Evolutionary conservation across 2,113 vertebrate genomes (phyloP), one percentile per base, ranked within the genome.

Genomic region (Cynocephalus volans): DNA sequence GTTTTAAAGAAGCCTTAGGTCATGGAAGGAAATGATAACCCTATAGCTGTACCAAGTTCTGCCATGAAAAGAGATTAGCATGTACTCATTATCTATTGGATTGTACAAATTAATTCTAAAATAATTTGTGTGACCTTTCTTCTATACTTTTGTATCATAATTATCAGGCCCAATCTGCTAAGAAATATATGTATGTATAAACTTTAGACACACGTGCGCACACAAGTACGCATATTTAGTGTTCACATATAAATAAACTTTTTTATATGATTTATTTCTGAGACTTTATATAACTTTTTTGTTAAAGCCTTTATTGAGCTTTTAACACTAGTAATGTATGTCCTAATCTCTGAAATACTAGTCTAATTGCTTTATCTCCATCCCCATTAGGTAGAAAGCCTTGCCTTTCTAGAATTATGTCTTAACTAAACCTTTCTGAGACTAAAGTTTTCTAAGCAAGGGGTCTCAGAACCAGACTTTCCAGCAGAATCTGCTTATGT

Each of bases 401-500:
- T 96, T 83, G 18, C 19, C 62, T 96, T 67, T 88, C 6, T 33
- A 87, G 69, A 85, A 92, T 84, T 75, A 76, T 28, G 14, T 26
- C 33, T 87, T 95, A 56, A 86, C 69, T 96, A 64, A 92, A 94
- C 41, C 77, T 86, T 97, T 76, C 73, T 96, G 48, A 72, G 26
- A 72, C 50, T 95, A 36, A 96, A 93, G 11, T 72, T 75, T 97
- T 92, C 83, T 97, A 36, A 88, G 54, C 50, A 48, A 87, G 56
- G 48, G 75, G 12, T 90, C 31, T 96, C 67, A 88, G 60, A 88
- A 41, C 1, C 58, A 97, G 21, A 28, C 86, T 95, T 95, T 96
- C 93, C 88, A 79, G 85, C 73, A 24, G 21, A 65, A 92, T 52
- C 28, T 60, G 31, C 50, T 86, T 33, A 54, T 33, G 41, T 58